Percentiles rank a stretch among this genome's conserved stretches.
Evolutionary conservation across 2,113 vertebrate species (phyloP).

Genomic region (Cardinalis cardinalis): DNA sequence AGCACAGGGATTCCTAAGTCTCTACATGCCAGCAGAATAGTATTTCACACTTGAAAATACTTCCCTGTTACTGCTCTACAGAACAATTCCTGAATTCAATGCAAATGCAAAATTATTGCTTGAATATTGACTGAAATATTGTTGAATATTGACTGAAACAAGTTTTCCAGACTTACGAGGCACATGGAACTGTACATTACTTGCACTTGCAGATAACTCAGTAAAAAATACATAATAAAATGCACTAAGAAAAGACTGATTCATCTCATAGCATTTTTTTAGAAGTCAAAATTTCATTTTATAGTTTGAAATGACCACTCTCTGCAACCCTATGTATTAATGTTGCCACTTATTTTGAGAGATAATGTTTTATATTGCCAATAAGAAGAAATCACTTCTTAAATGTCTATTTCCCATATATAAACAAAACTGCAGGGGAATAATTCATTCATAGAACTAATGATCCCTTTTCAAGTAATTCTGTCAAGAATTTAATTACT

Average conservation of each 20-base stretch:
- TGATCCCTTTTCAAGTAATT: constrained; percentile 16
- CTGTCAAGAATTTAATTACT: constrained; percentile 54
- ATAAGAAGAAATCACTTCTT: background rate
- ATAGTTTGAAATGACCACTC: background rate
- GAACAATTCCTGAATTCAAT: background rate
- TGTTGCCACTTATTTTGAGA: background rate
- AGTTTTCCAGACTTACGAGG: background rate
- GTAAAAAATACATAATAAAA: background rate
- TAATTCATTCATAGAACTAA: background rate
- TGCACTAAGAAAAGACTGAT: background rate
- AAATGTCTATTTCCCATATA: constrained; percentile 24
- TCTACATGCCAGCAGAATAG: background rate
- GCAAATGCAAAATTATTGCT: background rate
- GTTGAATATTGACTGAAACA: background rate
- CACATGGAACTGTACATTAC: background rate
- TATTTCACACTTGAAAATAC: background rate
- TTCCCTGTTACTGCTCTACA: background rate
- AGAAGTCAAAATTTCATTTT: background rate
- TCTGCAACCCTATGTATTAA: background rate
- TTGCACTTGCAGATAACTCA: background rate
- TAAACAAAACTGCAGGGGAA: background rate
- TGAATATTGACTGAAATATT: background rate
- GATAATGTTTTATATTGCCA: background rate
- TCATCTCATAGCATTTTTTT: background rate
- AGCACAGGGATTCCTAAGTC: background rate